Base-by-base conservation (phyloP, 2,888 invertebrate species). In the Chrysomela aeneicollis region DNA sequence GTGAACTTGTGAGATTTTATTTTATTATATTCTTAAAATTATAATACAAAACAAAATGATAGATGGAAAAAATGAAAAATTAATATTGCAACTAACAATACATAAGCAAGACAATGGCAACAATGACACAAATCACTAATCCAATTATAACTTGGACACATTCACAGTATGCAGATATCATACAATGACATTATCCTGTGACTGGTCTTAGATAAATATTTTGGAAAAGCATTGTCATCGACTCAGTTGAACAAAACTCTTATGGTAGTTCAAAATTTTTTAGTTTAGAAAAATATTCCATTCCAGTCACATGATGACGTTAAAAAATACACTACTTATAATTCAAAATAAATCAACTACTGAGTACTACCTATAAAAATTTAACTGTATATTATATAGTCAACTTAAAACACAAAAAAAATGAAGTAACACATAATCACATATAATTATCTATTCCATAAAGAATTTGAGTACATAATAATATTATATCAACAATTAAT, bases 61-160 rank as follows among this genome's bases (percentile, higher is more conserved):
- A 65, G 66, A 70, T 64, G 65, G 71, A 67, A 73, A 66, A 70
- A 70, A 63, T 66, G 73, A 70, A 71, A 71, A 69, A 73, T 70
- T 73, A 74, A 73, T 73, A 73, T 75, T 73, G 74, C 74, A 74
- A 73, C 70, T 71, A 67, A 69, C 64, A 71, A 61, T 62, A 71
- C 69, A 71, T 61, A 74, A 74, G 77, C 77, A 77, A 77, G 75
- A 78, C 72, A 75, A 69, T 77, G 78, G 78, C 78, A 77, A 78
- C 76, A 71, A 74, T 42, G 42, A 70, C 67, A 72, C 71, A 67
- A 71, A 75, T 75, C 73, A 75, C 73, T 73, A 71, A 71, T 72
- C 70, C 70, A 71, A 71, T 57, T 49, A 66, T 64, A 66, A 71
- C 71, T 69, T 71, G 71, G 71, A 73, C 69, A 68, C 72, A 71